Conservation (phyloP, 2,888 invertebrate species). For the Andrena chrysosceles region DNA sequence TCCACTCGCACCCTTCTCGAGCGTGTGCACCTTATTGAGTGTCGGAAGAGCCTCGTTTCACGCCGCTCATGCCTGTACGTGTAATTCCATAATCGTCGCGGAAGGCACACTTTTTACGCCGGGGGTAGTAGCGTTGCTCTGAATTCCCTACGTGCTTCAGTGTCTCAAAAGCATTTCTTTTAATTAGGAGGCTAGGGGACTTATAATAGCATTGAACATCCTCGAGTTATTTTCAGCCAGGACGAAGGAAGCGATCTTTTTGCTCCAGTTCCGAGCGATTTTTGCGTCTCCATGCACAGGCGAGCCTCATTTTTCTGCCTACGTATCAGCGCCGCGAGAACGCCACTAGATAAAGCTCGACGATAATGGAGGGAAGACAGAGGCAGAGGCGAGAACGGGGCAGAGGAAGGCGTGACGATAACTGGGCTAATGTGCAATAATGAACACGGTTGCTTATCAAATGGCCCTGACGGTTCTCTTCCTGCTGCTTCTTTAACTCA, state of each 20-base stretch:
- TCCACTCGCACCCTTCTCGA: constrained; percentile 34
- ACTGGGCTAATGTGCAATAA: constrained; percentile 75
- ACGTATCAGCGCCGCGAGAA: constrained; percentile 24
- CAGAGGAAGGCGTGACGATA: constrained; percentile 72
- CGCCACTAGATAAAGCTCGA: constrained; percentile 39
- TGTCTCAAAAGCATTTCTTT: constrained; percentile 38
- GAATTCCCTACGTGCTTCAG: background rate
- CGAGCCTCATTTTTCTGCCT: constrained; percentile 25
- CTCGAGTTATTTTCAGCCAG: background rate
- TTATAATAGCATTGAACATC: background rate
- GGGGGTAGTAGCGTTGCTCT: background rate
- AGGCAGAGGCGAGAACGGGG: constrained; percentile 59
- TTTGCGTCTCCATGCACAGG: constrained; percentile 3
- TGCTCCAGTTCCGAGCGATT: background rate
- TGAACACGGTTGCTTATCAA: constrained; percentile 76
- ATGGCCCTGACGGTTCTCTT: constrained; percentile 76
- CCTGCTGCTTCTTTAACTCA: constrained; percentile 69
- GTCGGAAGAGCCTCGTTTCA: constrained; percentile 45
- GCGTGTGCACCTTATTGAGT: constrained; percentile 61
- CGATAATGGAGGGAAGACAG: constrained; percentile 44
- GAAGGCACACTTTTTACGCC: background rate
- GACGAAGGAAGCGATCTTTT: background rate
- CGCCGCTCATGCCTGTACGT: constrained; percentile 18
- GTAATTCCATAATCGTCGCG: background rate
- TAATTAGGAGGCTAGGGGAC: constrained; percentile 45